Conservation (phyloP, 2,888 invertebrate species). For the Andrena bucephala region DNA sequence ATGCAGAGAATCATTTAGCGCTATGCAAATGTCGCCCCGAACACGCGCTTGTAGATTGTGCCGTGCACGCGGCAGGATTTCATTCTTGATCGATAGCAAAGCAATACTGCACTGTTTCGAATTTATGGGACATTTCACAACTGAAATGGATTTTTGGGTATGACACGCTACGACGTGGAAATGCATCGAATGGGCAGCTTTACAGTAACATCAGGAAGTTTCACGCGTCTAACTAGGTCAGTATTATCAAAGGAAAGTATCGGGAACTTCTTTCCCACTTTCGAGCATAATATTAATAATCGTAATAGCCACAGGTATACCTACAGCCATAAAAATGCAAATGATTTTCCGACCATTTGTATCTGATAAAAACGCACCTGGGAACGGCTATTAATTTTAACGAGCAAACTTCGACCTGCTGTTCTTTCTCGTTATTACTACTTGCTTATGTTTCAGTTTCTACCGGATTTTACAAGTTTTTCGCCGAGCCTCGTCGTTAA, state of each 20-base stretch:
- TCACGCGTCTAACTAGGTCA: neutral
- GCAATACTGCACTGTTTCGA: too few relatives aligned
- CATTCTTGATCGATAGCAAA: too few relatives aligned
- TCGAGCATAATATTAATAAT: neutral
- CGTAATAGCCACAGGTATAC: neutral
- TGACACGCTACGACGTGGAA: too few relatives aligned
- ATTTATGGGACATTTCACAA: too few relatives aligned
- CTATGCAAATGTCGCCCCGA: constrained; percentile 18
- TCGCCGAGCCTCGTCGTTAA: neutral
- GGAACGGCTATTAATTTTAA: neutral
- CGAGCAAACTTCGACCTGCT: neutral
- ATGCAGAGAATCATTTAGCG: constrained; percentile 25
- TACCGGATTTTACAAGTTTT: neutral
- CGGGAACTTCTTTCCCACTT: neutral
- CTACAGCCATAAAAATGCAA: neutral
- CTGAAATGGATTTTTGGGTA: too few relatives aligned
- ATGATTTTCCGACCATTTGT: neutral
- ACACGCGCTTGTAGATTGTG: neutral
- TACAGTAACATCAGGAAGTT: constrained; percentile 1
- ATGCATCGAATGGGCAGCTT: too few relatives aligned
- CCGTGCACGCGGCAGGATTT: neutral
- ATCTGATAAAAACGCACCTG: constrained; percentile 1
- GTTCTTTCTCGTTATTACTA: constrained; percentile 1
- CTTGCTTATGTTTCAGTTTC: neutral
- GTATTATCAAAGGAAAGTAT: constrained; percentile 15